Evolutionary conservation across 2,888 invertebrate species (phyloP), one percentile per base, ranked within the genome.

Genomic region (Leptopilina drosophilae): DNA sequence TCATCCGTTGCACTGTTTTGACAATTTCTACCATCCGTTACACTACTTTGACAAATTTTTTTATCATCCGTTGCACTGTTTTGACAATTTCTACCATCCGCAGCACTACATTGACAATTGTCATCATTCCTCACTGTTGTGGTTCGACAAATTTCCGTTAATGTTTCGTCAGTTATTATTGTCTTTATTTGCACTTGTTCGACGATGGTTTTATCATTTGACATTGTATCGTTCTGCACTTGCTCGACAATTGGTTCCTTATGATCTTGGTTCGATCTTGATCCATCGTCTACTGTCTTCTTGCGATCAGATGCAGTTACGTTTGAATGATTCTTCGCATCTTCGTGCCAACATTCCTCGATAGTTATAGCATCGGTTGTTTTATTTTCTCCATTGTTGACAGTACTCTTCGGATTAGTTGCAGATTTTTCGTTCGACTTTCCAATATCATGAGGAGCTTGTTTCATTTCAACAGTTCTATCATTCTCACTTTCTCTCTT

Each of bases 281-380:
- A 80, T 8, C 82, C 77, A 20, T 88, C 85, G 3, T 87, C 87
- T 5, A 84, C 81, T 64, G 84, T 87, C 26, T 85, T 84, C 26
- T 85, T 64, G 69, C 77, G 83, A 80, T 89, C 86, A 6, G 82
- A 82, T 14, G 76, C 82, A 78, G 84, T 80, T 7, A 83, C 78
- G 0, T 86, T 86, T 5, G 82, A 67, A 20, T 84, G 84, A 56
- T 78, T 84, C 1, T 78, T 84, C 0, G 86, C 86, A 33, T 84
- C 86, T 56, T 89, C 88, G 26, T 82, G 83, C 88, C 89, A 89
- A 40, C 80, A 86, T 78, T 89, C 86, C 14, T 84, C 80, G 40
- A 40, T 56, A 8, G 7, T 26, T 40, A 64, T 66, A 62, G 40
- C 62, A 8, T 79, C 66, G 26, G 11, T 64, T 14, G 75, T 69